phyloP scores from a whole-genome alignment of 2,888 invertebrate genomes.

The Eupithecia vulgata region DNA sequence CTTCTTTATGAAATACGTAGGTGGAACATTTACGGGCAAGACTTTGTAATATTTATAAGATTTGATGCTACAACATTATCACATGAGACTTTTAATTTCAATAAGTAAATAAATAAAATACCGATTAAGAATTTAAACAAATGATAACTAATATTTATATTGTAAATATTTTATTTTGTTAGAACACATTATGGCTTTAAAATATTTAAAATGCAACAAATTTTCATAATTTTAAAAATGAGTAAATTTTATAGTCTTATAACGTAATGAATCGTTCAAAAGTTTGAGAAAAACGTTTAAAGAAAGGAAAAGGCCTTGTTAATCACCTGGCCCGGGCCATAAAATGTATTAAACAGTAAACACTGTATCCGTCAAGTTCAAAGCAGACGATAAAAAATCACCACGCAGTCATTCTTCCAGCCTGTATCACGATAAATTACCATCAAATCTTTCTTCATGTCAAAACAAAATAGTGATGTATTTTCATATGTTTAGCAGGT shows the following conservation, averaged over 20 bases:
- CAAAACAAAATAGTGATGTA: slow-evolving; percentile 43
- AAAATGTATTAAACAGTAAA: slow-evolving; percentile 40
- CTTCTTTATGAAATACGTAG: not conserved
- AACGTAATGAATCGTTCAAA: not conserved
- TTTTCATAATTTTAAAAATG: too few relatives aligned
- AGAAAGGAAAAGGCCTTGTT: not conserved
- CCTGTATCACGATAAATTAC: slow-evolving; percentile 38
- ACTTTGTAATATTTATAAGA: not conserved
- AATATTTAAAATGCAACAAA: too few relatives aligned
- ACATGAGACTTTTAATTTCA: not conserved
- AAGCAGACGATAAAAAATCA: slow-evolving; percentile 40
- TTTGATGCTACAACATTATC: not conserved
- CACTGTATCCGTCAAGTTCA: slow-evolving; percentile 44
- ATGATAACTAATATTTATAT: not conserved
- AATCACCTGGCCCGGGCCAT: slow-evolving; percentile 17
- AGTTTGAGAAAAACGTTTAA: not conserved
- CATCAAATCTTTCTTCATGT: slow-evolving; percentile 36
- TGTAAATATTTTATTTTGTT: too few relatives aligned
- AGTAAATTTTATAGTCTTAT: too few relatives aligned
- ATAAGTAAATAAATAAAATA: not conserved
- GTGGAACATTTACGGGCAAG: not conserved
- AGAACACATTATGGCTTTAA: too few relatives aligned
- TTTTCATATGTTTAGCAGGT: not conserved
- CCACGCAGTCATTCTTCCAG: slow-evolving; percentile 30
- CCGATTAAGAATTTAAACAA: not conserved